Evolutionary conservation across 2,888 invertebrate species (phyloP).

Genomic region (Synergus gifuensis): DNA sequence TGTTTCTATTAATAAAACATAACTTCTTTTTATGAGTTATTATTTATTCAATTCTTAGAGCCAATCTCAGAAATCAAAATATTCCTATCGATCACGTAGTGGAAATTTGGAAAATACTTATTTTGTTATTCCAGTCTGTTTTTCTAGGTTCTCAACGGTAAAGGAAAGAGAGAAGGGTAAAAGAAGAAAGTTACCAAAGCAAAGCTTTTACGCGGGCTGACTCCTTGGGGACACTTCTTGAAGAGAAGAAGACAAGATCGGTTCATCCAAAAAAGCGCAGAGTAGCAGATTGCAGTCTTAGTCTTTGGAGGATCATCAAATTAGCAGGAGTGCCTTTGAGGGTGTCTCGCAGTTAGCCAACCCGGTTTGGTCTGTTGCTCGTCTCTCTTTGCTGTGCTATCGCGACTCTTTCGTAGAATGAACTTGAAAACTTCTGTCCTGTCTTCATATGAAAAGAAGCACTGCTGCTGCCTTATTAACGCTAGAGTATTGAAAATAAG

Average conservation of each 20-base stretch:
- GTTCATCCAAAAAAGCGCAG: conserved; percentile 64
- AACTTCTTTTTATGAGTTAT: not conserved
- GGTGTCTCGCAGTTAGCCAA: conserved; percentile 70
- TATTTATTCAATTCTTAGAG: not conserved
- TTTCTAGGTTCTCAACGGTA: conserved; percentile 27
- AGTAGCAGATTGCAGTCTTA: conserved; percentile 74
- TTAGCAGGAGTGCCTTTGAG: conserved; percentile 77
- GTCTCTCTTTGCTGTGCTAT: conserved; percentile 67
- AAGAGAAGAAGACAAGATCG: conserved; percentile 56
- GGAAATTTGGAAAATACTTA: not conserved
- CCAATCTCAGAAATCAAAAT: not conserved
- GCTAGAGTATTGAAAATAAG: conserved; percentile 3
- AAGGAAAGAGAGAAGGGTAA: conserved; percentile 43
- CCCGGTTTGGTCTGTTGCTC: conserved; percentile 61
- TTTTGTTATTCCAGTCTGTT: not conserved
- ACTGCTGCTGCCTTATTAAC: conserved; percentile 15
- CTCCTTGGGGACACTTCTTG: conserved; percentile 46
- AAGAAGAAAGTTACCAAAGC: conserved; percentile 48
- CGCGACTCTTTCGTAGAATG: conserved; percentile 67
- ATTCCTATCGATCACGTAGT: not conserved
- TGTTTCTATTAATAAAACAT: not conserved
- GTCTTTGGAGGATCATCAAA: conserved; percentile 77
- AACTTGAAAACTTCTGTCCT: conserved; percentile 67
- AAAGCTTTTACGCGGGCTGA: conserved; percentile 47
- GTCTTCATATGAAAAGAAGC: conserved; percentile 37